phyloP scores from a whole-genome alignment of 2,797 vertebrate genomes.

The Neosilurus mollespiculum region DNA sequence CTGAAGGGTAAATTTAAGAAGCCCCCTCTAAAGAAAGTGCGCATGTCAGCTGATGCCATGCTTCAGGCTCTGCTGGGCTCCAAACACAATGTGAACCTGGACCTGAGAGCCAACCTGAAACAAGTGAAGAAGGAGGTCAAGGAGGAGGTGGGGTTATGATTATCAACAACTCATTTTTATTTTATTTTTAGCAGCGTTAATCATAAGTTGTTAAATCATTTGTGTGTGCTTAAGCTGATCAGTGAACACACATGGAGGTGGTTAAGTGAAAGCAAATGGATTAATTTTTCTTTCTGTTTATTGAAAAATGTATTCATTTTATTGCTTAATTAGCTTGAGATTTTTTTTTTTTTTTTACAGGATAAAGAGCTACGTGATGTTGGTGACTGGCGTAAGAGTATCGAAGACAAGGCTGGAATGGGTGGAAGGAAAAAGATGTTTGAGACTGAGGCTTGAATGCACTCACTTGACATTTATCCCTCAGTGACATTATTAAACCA shows the following conservation, averaged over 20 bases:
- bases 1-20: slow-evolving; percentile 93
- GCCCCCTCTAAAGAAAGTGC: slow-evolving; percentile 78
- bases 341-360: slow-evolving; percentile 29
- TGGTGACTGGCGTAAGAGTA: slow-evolving; percentile 90
- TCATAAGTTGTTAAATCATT: neutral
- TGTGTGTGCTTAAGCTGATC: neutral
- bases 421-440: slow-evolving; percentile 93
- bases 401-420: slow-evolving; percentile 89
- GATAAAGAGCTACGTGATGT: slow-evolving; percentile 82
- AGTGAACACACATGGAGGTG: neutral
- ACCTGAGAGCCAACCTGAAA: slow-evolving; percentile 84
- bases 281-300: neutral
- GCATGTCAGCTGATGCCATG: slow-evolving; percentile 87
- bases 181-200: neutral
- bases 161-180: neutral
- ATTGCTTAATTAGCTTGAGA: neutral
- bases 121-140: slow-evolving; percentile 89
- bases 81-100: slow-evolving; percentile 89
- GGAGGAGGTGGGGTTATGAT: slow-evolving; percentile 62
- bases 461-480: neutral
- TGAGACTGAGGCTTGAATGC: slow-evolving; percentile 74
- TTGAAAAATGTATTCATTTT: neutral
- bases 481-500: neutral
- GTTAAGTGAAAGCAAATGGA: neutral
- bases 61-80: slow-evolving; percentile 84